Evolutionary conservation across 2,888 invertebrate species (phyloP), one percentile per base, ranked within the genome.

Genomic region (Mythimna vitellina): DNA sequence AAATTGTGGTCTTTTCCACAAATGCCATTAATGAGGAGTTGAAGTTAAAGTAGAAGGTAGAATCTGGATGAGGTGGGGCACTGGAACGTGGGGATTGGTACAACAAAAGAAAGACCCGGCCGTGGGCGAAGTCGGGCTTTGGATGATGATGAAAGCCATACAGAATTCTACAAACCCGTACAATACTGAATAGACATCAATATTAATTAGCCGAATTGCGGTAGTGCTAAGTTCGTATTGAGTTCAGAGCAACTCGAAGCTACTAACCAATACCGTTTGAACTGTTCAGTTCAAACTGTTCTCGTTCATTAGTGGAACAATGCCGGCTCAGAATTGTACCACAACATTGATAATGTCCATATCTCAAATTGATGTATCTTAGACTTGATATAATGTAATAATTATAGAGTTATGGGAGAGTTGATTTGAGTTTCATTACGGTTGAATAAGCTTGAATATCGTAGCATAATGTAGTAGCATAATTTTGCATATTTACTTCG

Each of bases 261-360:
- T 42, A 51, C 54, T 62, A 82, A 73, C 65, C 70, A 49, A 70
- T 64, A 65, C 51, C 60, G 53, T 70, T 70, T 32, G 73, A 67
- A 77, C 69, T 42, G 42, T 58, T 56, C 17, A 54, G 66, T 77
- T 61, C 60, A 58, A 70, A 70, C 70, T 8, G 53, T 29, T 53
- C 73, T 25, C 51, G 51, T 73, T 82, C 67, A 82, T 78, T 78
- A 82, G 53, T 71, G 42, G 53, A 22, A 83, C 80, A 80, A 73
- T 73, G 67, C 22, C 57, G 42, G 58, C 29, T 25, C 58, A 42
- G 53, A 68, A 75, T 63, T 71, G 63, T 69, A 73, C 69, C 75
- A 66, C 68, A 78, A 75, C 53, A 73, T 74, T 69, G 51, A 46
- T 51, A 60, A 67, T 58, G 64, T 81, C 60, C 63, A 53, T 65